phyloP scores from a whole-genome alignment of 2,797 vertebrate genomes.

The Muraenolepis orangiensis region DNA sequence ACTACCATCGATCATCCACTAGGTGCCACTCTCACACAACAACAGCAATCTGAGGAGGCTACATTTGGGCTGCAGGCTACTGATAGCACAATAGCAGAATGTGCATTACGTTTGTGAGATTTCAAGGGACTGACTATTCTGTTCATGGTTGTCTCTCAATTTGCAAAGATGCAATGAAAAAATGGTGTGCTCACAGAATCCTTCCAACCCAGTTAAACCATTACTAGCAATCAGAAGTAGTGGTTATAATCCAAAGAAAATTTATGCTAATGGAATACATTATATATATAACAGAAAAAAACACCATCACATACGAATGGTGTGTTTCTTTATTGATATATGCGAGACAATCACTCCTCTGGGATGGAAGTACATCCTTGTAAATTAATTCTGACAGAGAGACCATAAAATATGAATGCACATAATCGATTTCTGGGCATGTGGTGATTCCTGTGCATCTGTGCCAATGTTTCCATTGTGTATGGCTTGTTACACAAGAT shows the following conservation, averaged over 20 bases:
- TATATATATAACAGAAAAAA: too few species aligned
- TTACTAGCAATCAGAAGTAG: not conserved
- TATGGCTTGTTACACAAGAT: conserved; percentile 7
- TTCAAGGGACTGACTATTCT: not conserved
- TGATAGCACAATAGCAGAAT: not conserved
- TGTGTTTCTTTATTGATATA: not conserved
- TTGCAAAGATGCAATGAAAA: not conserved
- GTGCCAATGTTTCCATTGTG: not conserved
- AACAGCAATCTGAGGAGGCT: conserved; percentile 8
- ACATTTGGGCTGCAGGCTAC: not conserved
- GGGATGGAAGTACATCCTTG: not conserved
- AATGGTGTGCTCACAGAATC: not conserved
- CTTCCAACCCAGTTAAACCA: not conserved
- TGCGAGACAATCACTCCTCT: not conserved
- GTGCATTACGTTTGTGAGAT: not conserved
- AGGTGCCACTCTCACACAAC: conserved; percentile 59
- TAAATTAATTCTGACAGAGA: conserved; percentile 7
- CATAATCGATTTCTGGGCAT: conserved; percentile 33
- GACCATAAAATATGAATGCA: conserved; percentile 18
- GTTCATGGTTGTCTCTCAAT: not conserved
- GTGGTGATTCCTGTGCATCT: not conserved
- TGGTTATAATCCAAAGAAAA: not conserved
- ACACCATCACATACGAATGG: not conserved
- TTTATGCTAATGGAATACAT: too few species aligned
- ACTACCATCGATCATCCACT: conserved; percentile 46